phyloP scores from a whole-genome alignment of 2,113 vertebrate species.

The Pelecanoides urinatrix region DNA sequence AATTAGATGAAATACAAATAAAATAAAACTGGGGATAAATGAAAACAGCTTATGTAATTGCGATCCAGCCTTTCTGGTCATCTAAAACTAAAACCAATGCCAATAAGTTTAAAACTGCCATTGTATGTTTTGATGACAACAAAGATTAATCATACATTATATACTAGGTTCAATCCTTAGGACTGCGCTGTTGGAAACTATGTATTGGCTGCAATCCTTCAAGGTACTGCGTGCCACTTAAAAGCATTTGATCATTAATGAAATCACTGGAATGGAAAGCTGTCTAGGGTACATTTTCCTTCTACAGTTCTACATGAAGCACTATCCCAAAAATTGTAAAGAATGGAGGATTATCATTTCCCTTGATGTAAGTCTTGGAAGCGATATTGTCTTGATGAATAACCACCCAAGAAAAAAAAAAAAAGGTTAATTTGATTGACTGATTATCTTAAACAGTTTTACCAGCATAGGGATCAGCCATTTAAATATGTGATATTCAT shows the following conservation, averaged over 20 bases:
- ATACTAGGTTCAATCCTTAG: neutral
- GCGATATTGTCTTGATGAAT: neutral
- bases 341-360: neutral
- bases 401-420: neutral
- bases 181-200: neutral
- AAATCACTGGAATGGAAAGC: neutral
- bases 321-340: neutral
- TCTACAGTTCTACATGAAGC: neutral
- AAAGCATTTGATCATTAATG: neutral
- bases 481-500: neutral
- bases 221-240: neutral
- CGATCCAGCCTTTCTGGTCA: neutral
- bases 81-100: neutral
- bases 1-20: neutral
- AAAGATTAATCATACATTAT: neutral
- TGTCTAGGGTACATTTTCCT: neutral
- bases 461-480: neutral
- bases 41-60: neutral
- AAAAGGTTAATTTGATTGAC: neutral
- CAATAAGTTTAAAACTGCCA: neutral
- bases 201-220: neutral
- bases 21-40: neutral
- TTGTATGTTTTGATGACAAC: neutral
- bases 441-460: neutral
- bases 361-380: neutral